phyloP scores from a whole-genome alignment of 2,888 invertebrate genomes.

The Apamea epomidion region DNA sequence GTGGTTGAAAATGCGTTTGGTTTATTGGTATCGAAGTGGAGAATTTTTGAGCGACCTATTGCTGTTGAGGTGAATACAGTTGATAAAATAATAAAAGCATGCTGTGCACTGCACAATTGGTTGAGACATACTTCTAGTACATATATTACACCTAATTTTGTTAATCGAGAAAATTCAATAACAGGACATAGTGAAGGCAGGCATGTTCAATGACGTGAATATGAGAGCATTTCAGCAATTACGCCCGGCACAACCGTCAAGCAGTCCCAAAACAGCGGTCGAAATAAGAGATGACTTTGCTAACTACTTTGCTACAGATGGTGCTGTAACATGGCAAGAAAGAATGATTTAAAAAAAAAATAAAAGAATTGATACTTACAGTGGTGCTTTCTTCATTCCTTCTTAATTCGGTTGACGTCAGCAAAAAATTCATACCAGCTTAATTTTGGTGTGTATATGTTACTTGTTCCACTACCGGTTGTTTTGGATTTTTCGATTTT shows the following conservation, averaged over 20 bases:
- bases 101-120: conserved; percentile 43
- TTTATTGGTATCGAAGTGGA: conserved; percentile 35
- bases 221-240: conserved; percentile 48
- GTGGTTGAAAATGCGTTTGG: conserved; percentile 53
- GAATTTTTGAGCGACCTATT: conserved; percentile 38
- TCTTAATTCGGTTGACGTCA: conserved; percentile 42
- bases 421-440: conserved; percentile 38
- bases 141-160: conserved; percentile 44
- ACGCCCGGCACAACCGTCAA: conserved; percentile 47
- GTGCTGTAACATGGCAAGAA: conserved; percentile 43
- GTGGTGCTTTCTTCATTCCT: conserved; percentile 35
- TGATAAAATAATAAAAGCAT: conserved; percentile 40
- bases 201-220: conserved; percentile 48
- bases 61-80: conserved; percentile 39
- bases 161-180: conserved; percentile 39
- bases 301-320: conserved; percentile 45
- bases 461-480: conserved; percentile 36
- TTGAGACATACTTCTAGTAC: conserved; percentile 41
- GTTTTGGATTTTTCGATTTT: conserved; percentile 36
- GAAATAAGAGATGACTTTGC: conserved; percentile 41
- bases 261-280: conserved; percentile 42
- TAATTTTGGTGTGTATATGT: conserved; percentile 36
- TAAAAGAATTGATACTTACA: conserved; percentile 41
- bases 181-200: conserved; percentile 43
- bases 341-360: conserved; percentile 27